Conservation (phyloP, 2,888 invertebrate genomes). For the Clunio marinus region DNA sequence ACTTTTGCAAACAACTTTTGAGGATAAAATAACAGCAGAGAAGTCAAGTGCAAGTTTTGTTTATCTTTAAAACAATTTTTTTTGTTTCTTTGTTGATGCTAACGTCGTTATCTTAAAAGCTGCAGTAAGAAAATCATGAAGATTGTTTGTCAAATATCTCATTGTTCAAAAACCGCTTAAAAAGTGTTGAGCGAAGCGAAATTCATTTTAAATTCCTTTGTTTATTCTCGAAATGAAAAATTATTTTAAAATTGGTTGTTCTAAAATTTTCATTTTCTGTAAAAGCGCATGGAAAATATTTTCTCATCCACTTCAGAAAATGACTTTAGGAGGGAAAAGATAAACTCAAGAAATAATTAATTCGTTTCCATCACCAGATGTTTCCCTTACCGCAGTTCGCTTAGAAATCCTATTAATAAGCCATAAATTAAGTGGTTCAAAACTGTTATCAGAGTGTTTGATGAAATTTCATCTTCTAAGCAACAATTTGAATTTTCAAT, state of each 20-base stretch:
- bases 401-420: conserved; percentile 21
- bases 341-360: not conserved
- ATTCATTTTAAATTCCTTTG: not conserved
- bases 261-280: not conserved
- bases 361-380: conserved; percentile 16
- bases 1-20: not conserved
- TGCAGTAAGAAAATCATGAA: not conserved
- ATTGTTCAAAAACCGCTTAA: no score
- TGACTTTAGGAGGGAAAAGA: no score
- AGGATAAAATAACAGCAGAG: conserved; percentile 6
- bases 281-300: not conserved
- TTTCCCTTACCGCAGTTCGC: not conserved
- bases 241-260: not conserved
- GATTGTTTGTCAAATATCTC: no score
- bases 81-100: not conserved
- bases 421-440: conserved; percentile 9
- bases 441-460: conserved; percentile 20
- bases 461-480: not conserved
- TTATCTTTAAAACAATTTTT: conserved; percentile 1
- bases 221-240: conserved; percentile 5
- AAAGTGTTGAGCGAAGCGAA: not conserved
- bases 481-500: conserved; percentile 11
- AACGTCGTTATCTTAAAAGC: not conserved
- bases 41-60: conserved; percentile 36
- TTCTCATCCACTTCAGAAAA: not conserved